phyloP scores from a whole-genome alignment of 2,797 vertebrate species.

The Dromococcyx pavoninus region DNA sequence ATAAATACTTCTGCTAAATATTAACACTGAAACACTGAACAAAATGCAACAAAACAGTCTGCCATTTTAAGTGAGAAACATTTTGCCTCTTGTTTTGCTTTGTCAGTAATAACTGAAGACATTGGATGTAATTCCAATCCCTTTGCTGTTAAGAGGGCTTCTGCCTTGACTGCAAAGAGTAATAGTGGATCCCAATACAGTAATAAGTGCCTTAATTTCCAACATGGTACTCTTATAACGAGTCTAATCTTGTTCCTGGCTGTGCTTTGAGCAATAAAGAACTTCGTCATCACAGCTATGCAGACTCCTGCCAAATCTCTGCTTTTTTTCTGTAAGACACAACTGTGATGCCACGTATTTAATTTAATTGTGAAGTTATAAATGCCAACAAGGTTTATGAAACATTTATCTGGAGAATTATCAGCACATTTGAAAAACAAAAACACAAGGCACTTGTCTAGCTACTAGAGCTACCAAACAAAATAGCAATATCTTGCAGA shows the following conservation, averaged over 20 bases:
- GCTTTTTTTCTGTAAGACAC: not conserved
- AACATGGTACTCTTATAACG: not conserved
- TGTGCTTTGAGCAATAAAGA: constrained; percentile 19
- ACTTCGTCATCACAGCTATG: not conserved
- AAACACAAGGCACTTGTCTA: not conserved
- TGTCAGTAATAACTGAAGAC: not conserved
- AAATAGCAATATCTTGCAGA: not conserved
- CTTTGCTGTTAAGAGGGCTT: not conserved
- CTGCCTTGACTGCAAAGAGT: not conserved
- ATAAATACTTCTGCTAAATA: not conserved
- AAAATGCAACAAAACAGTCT: not conserved
- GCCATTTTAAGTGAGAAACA: not conserved
- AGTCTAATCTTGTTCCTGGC: constrained; percentile 15
- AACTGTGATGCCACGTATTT: not conserved
- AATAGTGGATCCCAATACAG: not conserved
- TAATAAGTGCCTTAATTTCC: not conserved
- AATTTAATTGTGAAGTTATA: constrained; percentile 25
- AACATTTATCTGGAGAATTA: not conserved
- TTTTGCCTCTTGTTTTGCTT: not conserved
- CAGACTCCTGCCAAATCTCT: not conserved
- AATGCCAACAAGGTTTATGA: constrained; percentile 29
- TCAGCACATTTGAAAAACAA: not conserved
- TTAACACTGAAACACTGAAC: not conserved
- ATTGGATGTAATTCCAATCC: not conserved
- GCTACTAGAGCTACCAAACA: not conserved